A percentile compares a stretch with the other conserved stretches of the same genome.
Evolutionary conservation across 2,113 vertebrate species (phyloP).

Genomic region (Scomber scombrus): DNA sequence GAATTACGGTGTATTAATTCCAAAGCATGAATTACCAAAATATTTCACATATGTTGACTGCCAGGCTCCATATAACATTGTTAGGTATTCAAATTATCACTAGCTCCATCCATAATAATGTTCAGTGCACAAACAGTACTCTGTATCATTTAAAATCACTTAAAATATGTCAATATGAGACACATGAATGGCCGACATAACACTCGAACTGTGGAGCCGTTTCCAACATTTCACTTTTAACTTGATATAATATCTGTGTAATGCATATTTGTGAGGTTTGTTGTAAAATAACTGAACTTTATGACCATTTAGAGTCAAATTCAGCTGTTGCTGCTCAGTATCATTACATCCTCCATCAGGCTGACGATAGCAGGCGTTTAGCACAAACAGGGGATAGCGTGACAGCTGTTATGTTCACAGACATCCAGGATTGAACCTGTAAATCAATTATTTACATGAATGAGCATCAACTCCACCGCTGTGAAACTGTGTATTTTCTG

Average conservation of each 20-base stretch:
- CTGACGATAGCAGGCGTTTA: neutral
- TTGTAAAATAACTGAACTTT: neutral
- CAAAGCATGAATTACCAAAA: too few relatives aligned
- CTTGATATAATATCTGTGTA: too few relatives aligned
- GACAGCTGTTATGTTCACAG: constrained; percentile 62
- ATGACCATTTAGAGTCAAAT: neutral
- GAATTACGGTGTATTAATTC: too few relatives aligned
- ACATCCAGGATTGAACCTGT: constrained; percentile 49
- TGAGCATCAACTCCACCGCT: constrained; percentile 51
- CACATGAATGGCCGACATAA: neutral
- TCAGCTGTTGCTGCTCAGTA: neutral
- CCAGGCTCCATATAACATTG: too few relatives aligned
- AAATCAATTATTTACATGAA: constrained; percentile 72
- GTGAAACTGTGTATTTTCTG: constrained; percentile 37
- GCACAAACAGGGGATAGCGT: constrained; percentile 36
- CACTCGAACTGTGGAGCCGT: too few relatives aligned
- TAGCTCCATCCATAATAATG: too few relatives aligned
- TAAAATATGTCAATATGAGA: neutral
- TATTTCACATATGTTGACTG: too few relatives aligned
- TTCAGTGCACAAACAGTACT: too few relatives aligned
- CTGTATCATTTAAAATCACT: neutral
- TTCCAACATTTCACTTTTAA: neutral
- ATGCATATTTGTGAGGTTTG: neutral
- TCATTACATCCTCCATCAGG: constrained; percentile 3
- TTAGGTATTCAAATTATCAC: too few relatives aligned